Conservation (phyloP, 2,113 vertebrate genomes). For the Myotis yumanensis region DNA sequence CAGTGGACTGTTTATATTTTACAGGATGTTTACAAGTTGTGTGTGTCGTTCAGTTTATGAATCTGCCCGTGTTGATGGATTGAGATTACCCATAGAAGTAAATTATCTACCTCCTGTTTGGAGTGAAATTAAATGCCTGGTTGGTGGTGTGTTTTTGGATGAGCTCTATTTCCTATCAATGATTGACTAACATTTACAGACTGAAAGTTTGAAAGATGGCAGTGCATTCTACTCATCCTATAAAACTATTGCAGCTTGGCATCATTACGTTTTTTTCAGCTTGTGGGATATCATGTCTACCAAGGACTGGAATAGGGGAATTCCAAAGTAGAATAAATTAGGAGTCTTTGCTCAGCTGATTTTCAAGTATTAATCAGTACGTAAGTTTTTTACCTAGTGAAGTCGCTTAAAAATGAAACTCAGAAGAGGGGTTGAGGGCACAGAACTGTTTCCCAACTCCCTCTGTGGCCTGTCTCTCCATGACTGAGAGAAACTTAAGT, state of each 20-base stretch:
- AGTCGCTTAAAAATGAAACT: constrained; percentile 31
- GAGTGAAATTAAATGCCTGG: constrained; percentile 21
- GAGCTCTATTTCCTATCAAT: neutral
- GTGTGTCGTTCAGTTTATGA: constrained; percentile 27
- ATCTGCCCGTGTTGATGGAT: constrained; percentile 1
- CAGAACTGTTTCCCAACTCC: neutral
- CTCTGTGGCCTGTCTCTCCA: neutral
- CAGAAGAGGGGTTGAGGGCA: neutral
- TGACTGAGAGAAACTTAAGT: neutral
- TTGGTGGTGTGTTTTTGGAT: neutral
- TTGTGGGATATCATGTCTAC: neutral
- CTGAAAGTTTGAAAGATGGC: neutral
- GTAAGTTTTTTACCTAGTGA: neutral
- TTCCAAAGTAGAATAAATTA: constrained; percentile 42
- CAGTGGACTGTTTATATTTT: neutral
- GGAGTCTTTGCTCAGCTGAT: constrained; percentile 28
- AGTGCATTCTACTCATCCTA: neutral
- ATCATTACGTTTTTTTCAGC: neutral
- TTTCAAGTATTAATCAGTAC: constrained; percentile 18
- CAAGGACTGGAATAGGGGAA: neutral
- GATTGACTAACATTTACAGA: constrained; percentile 28
- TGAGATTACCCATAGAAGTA: constrained; percentile 23
- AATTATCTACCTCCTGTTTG: constrained; percentile 27
- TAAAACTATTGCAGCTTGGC: neutral
- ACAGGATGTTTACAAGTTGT: constrained; percentile 12